phyloP scores from a whole-genome alignment of 2,888 invertebrate species.

The Phymatocera aterrima region DNA sequence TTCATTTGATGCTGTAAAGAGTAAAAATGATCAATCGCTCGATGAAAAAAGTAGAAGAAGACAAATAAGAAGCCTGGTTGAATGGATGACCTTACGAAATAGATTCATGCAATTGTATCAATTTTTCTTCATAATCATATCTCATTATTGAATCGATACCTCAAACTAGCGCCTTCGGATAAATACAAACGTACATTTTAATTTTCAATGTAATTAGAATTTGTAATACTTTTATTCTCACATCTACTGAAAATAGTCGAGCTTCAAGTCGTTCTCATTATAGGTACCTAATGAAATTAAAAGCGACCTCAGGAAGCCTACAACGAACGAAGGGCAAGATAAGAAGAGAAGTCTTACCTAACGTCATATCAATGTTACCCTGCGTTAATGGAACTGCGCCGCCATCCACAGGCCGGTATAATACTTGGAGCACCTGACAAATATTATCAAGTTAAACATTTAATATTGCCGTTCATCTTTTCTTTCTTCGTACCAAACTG shows the following conservation, averaged over 20 bases:
- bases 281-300: too few relatives aligned
- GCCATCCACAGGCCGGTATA: slow-evolving; percentile 87
- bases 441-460: background rate
- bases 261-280: too few relatives aligned
- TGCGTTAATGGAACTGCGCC: slow-evolving; percentile 89
- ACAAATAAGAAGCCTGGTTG: too few relatives aligned
- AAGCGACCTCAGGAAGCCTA: background rate
- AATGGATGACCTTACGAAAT: too few relatives aligned
- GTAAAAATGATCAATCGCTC: slow-evolving; percentile 47
- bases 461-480: background rate
- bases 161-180: too few relatives aligned
- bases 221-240: background rate
- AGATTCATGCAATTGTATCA: too few relatives aligned
- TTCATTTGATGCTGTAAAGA: slow-evolving; percentile 92
- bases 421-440: slow-evolving; percentile 77
- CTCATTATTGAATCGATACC: too few relatives aligned
- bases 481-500: background rate
- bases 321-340: slow-evolving; percentile 5
- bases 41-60: background rate
- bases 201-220: too few relatives aligned
- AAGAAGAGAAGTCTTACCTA: slow-evolving; percentile 80
- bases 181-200: too few relatives aligned
- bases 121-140: too few relatives aligned
- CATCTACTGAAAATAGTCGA: background rate
- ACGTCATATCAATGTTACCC: slow-evolving; percentile 88